phyloP scores from a whole-genome alignment of 2,888 invertebrate genomes.

The Eristalis pertinax region DNA sequence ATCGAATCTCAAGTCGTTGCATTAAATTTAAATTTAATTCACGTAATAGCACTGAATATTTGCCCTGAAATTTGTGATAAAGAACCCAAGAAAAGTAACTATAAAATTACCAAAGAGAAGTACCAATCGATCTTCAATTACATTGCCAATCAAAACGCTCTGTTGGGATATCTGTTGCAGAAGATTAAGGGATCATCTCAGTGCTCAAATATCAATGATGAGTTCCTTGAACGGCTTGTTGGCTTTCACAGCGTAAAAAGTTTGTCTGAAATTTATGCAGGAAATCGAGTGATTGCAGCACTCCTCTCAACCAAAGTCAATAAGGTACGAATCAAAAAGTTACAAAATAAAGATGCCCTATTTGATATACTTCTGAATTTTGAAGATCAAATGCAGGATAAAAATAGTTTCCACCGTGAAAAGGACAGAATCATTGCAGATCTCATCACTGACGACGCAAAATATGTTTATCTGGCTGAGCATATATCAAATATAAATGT shows the following conservation, averaged over 20 bases:
- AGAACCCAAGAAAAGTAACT: constrained; percentile 38
- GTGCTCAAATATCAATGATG: constrained; percentile 72
- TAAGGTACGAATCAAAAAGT: constrained; percentile 69
- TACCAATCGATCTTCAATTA: constrained; percentile 78
- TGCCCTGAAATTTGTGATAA: constrained; percentile 83
- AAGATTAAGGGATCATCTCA: constrained; percentile 73
- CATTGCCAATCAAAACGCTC: constrained; percentile 77
- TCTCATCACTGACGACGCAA: constrained; percentile 75
- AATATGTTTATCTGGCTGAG: constrained; percentile 75
- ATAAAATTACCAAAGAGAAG: constrained; percentile 74
- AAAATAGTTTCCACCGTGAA: constrained; percentile 42
- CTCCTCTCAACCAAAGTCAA: constrained; percentile 76
- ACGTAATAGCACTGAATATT: constrained; percentile 88
- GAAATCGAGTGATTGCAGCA: constrained; percentile 76
- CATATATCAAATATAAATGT: constrained; percentile 76
- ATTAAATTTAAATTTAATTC: constrained; percentile 88
- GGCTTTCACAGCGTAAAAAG: constrained; percentile 74
- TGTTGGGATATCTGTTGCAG: constrained; percentile 77
- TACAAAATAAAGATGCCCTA: constrained; percentile 54
- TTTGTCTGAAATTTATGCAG: constrained; percentile 74
- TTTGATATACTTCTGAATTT: constrained; percentile 54
- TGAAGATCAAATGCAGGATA: constrained; percentile 25
- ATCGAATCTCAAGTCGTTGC: constrained; percentile 87
- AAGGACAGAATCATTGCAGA: constrained; percentile 76
- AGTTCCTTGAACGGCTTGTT: constrained; percentile 75